Percentiles rank a stretch among this genome's conserved stretches.
These are phyloP conservation scores for Julus scanicus DNA, from an alignment of 2,888 invertebrate species.

Conservation along the genomic window DNA sequence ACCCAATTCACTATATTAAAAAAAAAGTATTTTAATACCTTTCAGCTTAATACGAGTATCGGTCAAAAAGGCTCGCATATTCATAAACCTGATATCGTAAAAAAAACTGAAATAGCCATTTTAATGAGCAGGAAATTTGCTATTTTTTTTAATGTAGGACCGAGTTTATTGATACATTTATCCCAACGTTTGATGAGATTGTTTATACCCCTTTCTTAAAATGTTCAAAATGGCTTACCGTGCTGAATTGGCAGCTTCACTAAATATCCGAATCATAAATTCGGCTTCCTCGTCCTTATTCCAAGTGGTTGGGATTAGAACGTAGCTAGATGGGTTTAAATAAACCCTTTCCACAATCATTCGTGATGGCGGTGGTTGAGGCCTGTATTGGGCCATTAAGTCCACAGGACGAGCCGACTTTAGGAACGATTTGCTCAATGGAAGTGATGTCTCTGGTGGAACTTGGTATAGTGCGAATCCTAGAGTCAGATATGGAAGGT, in stretches of 20 bases:
- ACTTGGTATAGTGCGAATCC: neutral
- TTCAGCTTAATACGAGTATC: too few relatives aligned
- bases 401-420: neutral
- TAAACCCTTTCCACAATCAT: neutral
- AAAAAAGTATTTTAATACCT: neutral
- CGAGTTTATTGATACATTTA: too few relatives aligned
- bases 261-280: conserved; percentile 94
- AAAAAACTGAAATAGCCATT: too few relatives aligned
- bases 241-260: conserved; percentile 78
- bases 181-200: too few relatives aligned
- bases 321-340: neutral
- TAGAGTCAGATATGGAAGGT: neutral
- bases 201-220: too few relatives aligned
- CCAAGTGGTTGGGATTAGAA: conserved; percentile 76
- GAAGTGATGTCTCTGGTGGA: neutral
- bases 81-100: too few relatives aligned
- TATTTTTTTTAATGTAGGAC: too few relatives aligned
- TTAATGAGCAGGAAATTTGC: too few relatives aligned
- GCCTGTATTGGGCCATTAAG: neutral
- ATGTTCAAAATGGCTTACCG: neutral
- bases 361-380: neutral
- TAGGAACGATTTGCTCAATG: neutral
- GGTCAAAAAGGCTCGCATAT: too few relatives aligned
- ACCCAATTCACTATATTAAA: neutral
- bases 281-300: conserved; percentile 95